Percentiles rank a stretch among this genome's conserved stretches.
Conservation (phyloP, 2,113 vertebrate species). For the Dicentrarchus labrax region DNA sequence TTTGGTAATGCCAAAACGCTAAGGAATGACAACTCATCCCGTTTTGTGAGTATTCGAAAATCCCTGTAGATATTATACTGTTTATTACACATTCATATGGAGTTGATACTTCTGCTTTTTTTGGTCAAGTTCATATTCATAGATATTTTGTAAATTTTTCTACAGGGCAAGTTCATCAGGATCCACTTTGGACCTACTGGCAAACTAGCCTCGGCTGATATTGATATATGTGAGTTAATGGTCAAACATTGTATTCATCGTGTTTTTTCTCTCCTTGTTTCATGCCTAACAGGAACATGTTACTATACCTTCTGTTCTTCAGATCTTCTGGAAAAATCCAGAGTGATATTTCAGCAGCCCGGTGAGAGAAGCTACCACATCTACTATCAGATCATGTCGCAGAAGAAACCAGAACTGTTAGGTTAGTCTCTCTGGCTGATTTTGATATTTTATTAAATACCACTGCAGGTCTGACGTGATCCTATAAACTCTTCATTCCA, state of each 20-base stretch:
- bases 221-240: slow-evolving; percentile 93
- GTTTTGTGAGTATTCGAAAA: slow-evolving; percentile 89
- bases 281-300: not conserved
- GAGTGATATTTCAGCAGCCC: slow-evolving; percentile 93
- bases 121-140: not conserved
- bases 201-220: slow-evolving; percentile 92
- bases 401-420: slow-evolving; percentile 94
- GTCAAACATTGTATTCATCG: not conserved
- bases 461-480: not conserved
- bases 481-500: slow-evolving; percentile 66
- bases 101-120: not conserved
- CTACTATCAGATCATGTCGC: slow-evolving; percentile 95
- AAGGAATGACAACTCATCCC: slow-evolving; percentile 95
- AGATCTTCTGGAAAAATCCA: slow-evolving; percentile 95
- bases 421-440: slow-evolving; percentile 76
- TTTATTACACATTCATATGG: not conserved
- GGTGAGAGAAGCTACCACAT: slow-evolving; percentile 95
- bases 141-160: not conserved
- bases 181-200: slow-evolving; percentile 96
- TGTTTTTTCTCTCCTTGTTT: not conserved
- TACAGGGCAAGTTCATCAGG: slow-evolving; percentile 95
- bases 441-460: not conserved
- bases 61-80: not conserved
- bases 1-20: slow-evolving; percentile 97
- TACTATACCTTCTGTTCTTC: slow-evolving; percentile 31